These are phyloP conservation scores for Centruroides sculpturatus DNA, from an alignment of 1,140 invertebrate genomes.

Conservation along the genomic window DNA sequence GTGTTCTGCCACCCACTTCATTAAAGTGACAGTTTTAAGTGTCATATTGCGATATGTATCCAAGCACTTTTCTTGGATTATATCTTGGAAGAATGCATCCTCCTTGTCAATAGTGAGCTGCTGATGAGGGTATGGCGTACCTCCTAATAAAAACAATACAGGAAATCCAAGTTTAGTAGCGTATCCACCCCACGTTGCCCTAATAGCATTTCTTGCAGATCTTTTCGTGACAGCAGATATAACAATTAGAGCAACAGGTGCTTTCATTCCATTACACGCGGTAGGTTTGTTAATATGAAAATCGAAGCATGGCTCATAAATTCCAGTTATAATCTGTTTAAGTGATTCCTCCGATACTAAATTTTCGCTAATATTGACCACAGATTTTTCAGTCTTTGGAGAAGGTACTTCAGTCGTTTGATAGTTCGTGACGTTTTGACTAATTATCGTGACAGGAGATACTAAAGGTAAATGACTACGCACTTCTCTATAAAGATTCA, in stretches of 20 bases:
- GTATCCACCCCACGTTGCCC: constrained; percentile 58
- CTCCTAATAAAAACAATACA: constrained; percentile 16
- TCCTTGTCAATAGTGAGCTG: constrained; percentile 12
- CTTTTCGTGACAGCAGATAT: constrained; percentile 53
- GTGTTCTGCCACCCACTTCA: constrained; percentile 39
- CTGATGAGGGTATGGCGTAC: constrained; percentile 4
- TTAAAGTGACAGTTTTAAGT: constrained; percentile 25
- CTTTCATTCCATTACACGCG: too few species aligned
- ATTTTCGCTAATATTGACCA: too few species aligned
- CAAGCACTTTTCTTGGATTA: constrained; percentile 21
- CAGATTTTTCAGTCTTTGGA: too few species aligned
- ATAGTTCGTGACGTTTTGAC: too few species aligned
- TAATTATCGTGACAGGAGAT: too few species aligned
- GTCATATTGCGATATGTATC: constrained; percentile 28
- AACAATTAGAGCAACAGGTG: constrained; percentile 25
- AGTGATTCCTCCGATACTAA: too few species aligned
- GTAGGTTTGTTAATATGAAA: too few species aligned
- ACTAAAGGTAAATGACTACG: too few species aligned
- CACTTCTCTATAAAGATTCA: too few species aligned
- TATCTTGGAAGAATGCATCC: constrained; percentile 14
- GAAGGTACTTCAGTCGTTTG: too few species aligned
- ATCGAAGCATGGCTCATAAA: too few species aligned
- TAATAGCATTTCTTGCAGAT: constrained; percentile 47
- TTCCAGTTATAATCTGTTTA: too few species aligned
- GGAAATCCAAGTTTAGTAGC: constrained; percentile 15